phyloP scores from a whole-genome alignment of 1,140 invertebrate species.

The Hormaphis cornu region DNA sequence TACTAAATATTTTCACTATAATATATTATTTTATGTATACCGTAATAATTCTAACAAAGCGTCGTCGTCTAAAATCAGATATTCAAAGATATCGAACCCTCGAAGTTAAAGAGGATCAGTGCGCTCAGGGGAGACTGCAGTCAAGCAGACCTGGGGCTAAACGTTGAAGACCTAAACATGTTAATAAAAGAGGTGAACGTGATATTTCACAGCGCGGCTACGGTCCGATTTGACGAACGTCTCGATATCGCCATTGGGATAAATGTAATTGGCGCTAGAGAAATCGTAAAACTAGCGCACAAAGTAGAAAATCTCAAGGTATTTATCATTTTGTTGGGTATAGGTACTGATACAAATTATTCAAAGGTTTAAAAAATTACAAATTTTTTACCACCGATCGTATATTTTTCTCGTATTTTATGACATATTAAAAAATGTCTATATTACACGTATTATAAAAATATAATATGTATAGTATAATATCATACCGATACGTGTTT shows the following conservation, averaged over 20 bases:
- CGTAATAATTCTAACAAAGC: too few species aligned
- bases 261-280: conserved; percentile 58
- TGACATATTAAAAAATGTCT: too few species aligned
- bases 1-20: conserved; percentile 37
- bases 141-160: conserved; percentile 39
- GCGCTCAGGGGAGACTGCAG: conserved; percentile 50
- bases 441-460: too few species aligned
- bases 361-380: too few species aligned
- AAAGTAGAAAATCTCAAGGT: conserved; percentile 58
- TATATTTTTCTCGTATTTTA: too few species aligned
- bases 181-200: conserved; percentile 64
- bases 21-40: background rate
- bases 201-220: conserved; percentile 89
- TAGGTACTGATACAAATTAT: too few species aligned
- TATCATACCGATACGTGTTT: too few species aligned
- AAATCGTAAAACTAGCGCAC: conserved; percentile 53
- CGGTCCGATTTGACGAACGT: conserved; percentile 66
- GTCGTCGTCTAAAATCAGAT: background rate
- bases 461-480: too few species aligned
- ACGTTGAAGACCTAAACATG: conserved; percentile 43
- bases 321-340: conserved; percentile 21
- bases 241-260: conserved; percentile 54
- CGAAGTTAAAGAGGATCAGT: conserved; percentile 39
- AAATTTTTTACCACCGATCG: too few species aligned
- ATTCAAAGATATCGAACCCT: conserved; percentile 13